Evolutionary conservation across 2,113 vertebrate species (phyloP).

Genomic region (Neogale vison): DNA sequence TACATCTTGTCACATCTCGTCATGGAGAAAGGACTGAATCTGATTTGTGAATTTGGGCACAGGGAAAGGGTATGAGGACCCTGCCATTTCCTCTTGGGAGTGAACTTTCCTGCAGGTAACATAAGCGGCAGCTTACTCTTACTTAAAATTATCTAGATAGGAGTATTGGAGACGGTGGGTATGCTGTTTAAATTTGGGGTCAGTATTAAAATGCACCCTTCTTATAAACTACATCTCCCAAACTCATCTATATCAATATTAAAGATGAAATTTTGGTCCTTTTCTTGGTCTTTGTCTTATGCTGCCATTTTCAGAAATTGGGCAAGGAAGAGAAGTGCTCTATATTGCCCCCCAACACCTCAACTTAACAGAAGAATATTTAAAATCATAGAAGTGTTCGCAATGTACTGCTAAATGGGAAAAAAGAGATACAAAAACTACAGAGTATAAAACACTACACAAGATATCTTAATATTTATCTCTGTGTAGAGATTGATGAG

Average conservation of each 20-base stretch:
- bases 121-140: background rate
- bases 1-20: background rate
- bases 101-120: background rate
- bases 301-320: background rate
- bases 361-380: background rate
- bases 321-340: background rate
- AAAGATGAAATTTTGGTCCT: background rate
- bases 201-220: background rate
- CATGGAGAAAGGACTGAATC: background rate
- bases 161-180: fast-evolving
- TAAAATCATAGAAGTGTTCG: background rate
- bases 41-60: background rate
- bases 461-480: background rate
- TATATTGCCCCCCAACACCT: background rate
- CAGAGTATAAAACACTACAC: background rate
- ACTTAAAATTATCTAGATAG: background rate
- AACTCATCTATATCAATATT: background rate
- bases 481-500: background rate
- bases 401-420: background rate
- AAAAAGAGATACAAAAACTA: background rate
- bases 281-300: background rate
- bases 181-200: background rate
- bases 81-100: background rate
- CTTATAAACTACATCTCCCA: background rate
- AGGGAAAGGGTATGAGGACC: background rate